phyloP scores from a whole-genome alignment of 2,113 vertebrate species.

The Pachyramphus minor region DNA sequence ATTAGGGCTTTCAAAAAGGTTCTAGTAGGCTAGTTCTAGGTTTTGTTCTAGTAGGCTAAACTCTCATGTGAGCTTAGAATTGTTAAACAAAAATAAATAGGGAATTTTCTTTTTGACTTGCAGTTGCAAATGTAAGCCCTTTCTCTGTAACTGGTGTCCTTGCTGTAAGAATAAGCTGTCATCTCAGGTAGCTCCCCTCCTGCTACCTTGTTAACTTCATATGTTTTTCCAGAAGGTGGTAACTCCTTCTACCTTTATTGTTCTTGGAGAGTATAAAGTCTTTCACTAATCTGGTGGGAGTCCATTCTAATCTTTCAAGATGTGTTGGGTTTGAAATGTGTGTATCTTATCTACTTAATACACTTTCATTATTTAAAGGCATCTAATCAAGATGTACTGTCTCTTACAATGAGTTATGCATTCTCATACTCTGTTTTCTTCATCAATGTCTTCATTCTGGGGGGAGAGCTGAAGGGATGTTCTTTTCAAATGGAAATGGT shows the following conservation, averaged over 20 bases:
- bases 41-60: background rate
- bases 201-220: background rate
- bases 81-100: background rate
- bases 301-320: background rate
- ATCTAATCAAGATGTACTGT: background rate
- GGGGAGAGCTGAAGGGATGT: background rate
- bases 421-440: background rate
- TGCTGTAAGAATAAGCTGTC: background rate
- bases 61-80: background rate
- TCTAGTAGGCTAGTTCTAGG: too few species aligned
- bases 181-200: background rate
- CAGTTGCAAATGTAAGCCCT: background rate
- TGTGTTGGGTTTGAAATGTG: background rate
- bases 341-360: background rate
- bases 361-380: background rate
- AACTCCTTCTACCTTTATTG: background rate
- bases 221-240: background rate
- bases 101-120: background rate
- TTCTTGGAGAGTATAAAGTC: background rate
- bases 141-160: background rate
- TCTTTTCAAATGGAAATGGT: background rate
- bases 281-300: background rate
- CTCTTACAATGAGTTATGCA: background rate
- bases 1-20: background rate
- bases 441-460: background rate